Conservation (phyloP, 2,113 vertebrate species). For the Cyprinodon tularosa region DNA sequence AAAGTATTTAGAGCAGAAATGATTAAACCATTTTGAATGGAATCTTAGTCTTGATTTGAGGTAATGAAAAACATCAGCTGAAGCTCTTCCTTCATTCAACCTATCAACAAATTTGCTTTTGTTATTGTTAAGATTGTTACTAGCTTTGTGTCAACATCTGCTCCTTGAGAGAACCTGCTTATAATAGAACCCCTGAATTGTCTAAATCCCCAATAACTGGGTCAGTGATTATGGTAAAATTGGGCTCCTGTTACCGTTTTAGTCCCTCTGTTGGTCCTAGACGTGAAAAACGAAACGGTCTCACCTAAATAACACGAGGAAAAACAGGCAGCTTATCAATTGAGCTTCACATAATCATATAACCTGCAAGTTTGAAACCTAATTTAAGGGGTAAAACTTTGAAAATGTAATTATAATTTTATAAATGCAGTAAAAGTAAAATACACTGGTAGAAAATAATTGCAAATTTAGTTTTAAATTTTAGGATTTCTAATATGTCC, state of each 20-base stretch:
- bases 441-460: no score
- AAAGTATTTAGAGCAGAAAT: not conserved
- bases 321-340: conserved; percentile 16
- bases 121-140: not conserved
- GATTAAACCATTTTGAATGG: not conserved
- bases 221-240: conserved; percentile 61
- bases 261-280: not conserved
- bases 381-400: not conserved
- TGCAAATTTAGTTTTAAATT: no score
- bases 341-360: conserved; percentile 19
- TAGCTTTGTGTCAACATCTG: conserved; percentile 34
- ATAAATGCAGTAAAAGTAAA: no score
- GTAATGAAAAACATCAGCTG: not conserved
- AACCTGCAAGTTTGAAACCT: not conserved
- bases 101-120: conserved; percentile 13
- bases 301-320: conserved; percentile 31
- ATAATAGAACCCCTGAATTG: conserved; percentile 28
- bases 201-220: conserved; percentile 50
- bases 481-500: no score
- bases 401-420: no score
- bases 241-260: conserved; percentile 22
- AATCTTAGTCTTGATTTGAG: not conserved
- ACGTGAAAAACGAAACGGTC: conserved; percentile 8
- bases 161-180: conserved; percentile 18
- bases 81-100: not conserved